Evolutionary conservation across 2,113 vertebrate species (phyloP), one percentile per base, ranked within the genome.

Genomic region (Suncus etruscus): DNA sequence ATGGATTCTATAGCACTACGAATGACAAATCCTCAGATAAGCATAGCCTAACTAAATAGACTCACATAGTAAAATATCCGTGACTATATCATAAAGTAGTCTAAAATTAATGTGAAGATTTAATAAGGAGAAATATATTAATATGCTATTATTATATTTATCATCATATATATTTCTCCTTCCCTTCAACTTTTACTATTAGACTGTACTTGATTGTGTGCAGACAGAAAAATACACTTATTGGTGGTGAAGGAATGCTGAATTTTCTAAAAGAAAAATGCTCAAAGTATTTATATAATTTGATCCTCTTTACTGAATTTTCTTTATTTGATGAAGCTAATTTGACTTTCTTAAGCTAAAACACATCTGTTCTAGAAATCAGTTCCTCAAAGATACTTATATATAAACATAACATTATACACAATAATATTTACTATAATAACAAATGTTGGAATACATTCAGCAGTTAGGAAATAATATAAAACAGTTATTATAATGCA

Each of bases 241-340:
- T 68, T 63, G 50, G 3, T 24, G 8, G 4, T 76, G 2, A 6
- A 73, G 11, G 14, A 63, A 90, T 86, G 63, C 1, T 58, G 32
- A 27, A 58, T 48, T 89, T 73, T 87, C 73, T 81, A 51, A 85
- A 84, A 82, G 31, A 6, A 79, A 73, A 47, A 39, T 39, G 39
- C 39, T 39, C 39, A 61, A 24, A 58, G 18, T 51, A 8, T 63
- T 48, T 84, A 48, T 69, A 22, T 47, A 61, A 69, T 86, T 72
- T 82, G 4, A 58, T 47, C 63, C 61, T 61, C 22, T 22, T 18
- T 20, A 61, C 4, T 61, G 4, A 6, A 22, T 20, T 61, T 61
- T 20, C 58, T 16, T 61, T 20, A 61, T 61, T 39, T 15, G 22
- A 20, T 61, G 54, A 54, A 54, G 14, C 18, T 54, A 54, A 54